These are phyloP conservation scores for Ochlodes sylvanus DNA, from an alignment of 2,888 invertebrate genomes.

Conservation along the genomic window DNA sequence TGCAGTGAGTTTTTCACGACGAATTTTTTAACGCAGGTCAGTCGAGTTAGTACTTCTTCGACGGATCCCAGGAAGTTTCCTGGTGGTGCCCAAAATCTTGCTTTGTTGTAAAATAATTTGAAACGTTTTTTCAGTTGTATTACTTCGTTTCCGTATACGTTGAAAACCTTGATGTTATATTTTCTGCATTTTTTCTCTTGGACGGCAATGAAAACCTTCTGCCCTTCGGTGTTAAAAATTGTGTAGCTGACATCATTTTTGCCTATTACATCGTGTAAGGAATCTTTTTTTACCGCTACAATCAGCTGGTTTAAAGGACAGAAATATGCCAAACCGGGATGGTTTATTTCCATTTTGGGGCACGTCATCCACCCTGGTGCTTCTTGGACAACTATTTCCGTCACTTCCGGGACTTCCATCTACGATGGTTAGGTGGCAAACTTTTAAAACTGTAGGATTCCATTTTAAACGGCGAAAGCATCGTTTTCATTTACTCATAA, in stretches of 20 bases:
- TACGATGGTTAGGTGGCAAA: conserved; percentile 38
- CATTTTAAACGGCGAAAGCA: conserved; percentile 16
- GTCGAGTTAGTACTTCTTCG: conserved; percentile 39
- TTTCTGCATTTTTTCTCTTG: conserved; percentile 47
- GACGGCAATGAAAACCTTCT: conserved; percentile 66
- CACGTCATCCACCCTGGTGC: conserved; percentile 65
- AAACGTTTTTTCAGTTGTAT: conserved; percentile 55
- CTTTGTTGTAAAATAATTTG: conserved; percentile 49
- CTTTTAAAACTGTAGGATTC: conserved; percentile 4
- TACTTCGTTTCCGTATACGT: conserved; percentile 67
- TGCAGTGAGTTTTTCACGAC: conserved; percentile 18
- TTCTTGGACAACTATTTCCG: conserved; percentile 16
- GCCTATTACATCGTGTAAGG: conserved; percentile 58
- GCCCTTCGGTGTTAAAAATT: conserved; percentile 60
- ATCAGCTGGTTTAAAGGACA: conserved; percentile 56
- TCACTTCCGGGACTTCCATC: conserved; percentile 48
- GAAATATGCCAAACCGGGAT: conserved; percentile 64
- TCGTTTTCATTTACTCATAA: conserved; percentile 11
- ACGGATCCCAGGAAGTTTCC: conserved; percentile 62
- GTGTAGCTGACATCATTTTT: conserved; percentile 54
- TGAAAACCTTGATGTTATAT: conserved; percentile 60
- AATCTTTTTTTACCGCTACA: conserved; percentile 55
- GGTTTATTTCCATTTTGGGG: conserved; percentile 51
- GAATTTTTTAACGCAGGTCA: conserved; percentile 11
- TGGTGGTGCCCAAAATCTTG: conserved; percentile 61